These are phyloP conservation scores for Brachypodius melanocephalos DNA, from an alignment of 2,113 vertebrate genomes.

Conservation along the genomic window DNA sequence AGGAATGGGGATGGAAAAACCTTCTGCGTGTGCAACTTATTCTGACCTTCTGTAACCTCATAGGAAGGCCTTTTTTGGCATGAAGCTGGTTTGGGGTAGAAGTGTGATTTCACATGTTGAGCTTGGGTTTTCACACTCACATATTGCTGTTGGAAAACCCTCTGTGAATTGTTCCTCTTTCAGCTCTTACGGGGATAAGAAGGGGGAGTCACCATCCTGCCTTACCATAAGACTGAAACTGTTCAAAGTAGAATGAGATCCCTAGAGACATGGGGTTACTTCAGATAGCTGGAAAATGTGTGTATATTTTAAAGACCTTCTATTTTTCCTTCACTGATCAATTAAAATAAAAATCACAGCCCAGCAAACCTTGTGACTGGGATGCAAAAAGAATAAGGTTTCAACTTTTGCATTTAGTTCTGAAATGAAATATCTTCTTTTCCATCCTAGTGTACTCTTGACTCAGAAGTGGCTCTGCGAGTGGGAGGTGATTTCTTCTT, in stretches of 20 bases:
- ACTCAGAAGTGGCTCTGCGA: slow-evolving; percentile 84
- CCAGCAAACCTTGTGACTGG: neutral
- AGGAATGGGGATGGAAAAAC: neutral
- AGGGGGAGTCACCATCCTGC: neutral
- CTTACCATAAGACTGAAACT: neutral
- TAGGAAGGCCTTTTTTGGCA: neutral
- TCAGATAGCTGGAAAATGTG: neutral
- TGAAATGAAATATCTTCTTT: slow-evolving; percentile 33
- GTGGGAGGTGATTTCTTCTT: slow-evolving; percentile 94
- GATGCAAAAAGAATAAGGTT: neutral
- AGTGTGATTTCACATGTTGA: neutral
- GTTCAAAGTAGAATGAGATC: neutral
- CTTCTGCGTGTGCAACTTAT: neutral
- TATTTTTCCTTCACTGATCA: neutral
- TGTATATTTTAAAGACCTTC: neutral
- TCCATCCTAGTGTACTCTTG: slow-evolving; percentile 79
- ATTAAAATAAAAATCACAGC: neutral
- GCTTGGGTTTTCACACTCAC: neutral
- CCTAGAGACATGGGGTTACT: neutral
- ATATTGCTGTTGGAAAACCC: neutral
- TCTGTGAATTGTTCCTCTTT: neutral
- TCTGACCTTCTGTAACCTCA: neutral
- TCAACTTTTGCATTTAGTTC: neutral
- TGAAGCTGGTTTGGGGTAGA: neutral
- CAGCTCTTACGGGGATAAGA: fast-evolving